phyloP scores from a whole-genome alignment of 2,797 vertebrate genomes.

The Alcedo atthis region DNA sequence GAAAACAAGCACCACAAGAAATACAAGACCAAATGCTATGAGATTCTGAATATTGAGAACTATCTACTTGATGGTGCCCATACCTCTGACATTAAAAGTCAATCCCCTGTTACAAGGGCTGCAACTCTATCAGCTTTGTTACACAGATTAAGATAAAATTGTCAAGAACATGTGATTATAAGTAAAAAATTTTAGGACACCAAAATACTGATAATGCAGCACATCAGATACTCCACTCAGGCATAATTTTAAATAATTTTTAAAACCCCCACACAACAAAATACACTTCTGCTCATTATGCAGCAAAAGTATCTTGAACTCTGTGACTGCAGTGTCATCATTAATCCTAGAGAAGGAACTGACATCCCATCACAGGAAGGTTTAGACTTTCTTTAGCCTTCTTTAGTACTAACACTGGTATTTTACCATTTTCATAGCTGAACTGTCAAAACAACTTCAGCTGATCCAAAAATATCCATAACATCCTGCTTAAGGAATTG shows the following conservation, averaged over 20 bases:
- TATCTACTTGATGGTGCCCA: neutral
- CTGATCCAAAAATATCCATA: neutral
- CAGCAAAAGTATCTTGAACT: neutral
- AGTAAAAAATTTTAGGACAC: neutral
- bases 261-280: too few relatives aligned
- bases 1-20: neutral
- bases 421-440: constrained; percentile 7
- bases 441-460: constrained; percentile 34
- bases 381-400: neutral
- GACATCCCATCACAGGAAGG: neutral
- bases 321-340: neutral
- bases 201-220: neutral
- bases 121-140: neutral
- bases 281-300: neutral
- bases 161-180: neutral
- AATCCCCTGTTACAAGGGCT: neutral
- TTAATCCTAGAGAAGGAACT: neutral
- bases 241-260: neutral
- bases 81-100: neutral
- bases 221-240: neutral
- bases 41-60: neutral
- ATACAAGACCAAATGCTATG: neutral
- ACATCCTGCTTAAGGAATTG: neutral
- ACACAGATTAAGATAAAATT: neutral
- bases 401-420: neutral